phyloP scores from a whole-genome alignment of 2,888 invertebrate species.

The Eupithecia centaureata region DNA sequence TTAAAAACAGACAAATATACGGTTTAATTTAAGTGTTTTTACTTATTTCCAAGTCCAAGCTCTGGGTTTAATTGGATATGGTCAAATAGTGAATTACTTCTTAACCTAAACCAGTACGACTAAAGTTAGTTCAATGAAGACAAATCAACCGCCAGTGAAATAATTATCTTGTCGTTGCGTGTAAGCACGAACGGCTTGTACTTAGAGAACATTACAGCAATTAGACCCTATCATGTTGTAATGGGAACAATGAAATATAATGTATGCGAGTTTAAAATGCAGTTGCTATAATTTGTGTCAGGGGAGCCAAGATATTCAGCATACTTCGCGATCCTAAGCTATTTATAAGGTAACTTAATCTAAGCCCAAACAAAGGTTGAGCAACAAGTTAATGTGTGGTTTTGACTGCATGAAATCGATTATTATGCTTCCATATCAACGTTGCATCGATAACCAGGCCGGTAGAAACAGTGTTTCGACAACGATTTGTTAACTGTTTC shows the following conservation, averaged over 20 bases:
- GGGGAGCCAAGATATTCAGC: conserved; percentile 50
- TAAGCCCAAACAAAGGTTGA: conserved; percentile 48
- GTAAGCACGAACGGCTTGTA: conserved; percentile 56
- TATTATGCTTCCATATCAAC: conserved; percentile 20
- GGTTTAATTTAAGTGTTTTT: conserved; percentile 17
- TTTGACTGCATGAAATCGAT: conserved; percentile 28
- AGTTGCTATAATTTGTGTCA: conserved; percentile 64
- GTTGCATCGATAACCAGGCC: conserved; percentile 25
- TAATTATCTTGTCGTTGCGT: conserved; percentile 57
- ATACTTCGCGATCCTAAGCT: conserved; percentile 45
- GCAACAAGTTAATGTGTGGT: conserved; percentile 41
- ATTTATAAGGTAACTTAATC: conserved; percentile 47
- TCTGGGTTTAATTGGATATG: not conserved
- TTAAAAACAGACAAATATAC: conserved; percentile 32
- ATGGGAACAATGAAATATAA: conserved; percentile 74
- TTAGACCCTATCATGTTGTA: conserved; percentile 77
- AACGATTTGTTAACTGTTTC: conserved; percentile 23
- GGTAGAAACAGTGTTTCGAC: conserved; percentile 20
- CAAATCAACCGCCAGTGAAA: conserved; percentile 36
- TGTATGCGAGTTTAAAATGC: conserved; percentile 66
- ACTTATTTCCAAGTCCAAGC: not conserved
- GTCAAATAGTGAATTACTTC: not conserved
- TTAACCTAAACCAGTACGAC: not conserved
- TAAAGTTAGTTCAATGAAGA: conserved; percentile 22
- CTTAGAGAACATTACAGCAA: conserved; percentile 66